Base-by-base conservation (phyloP, 2,113 vertebrate species). In the Sander lucioperca region DNA sequence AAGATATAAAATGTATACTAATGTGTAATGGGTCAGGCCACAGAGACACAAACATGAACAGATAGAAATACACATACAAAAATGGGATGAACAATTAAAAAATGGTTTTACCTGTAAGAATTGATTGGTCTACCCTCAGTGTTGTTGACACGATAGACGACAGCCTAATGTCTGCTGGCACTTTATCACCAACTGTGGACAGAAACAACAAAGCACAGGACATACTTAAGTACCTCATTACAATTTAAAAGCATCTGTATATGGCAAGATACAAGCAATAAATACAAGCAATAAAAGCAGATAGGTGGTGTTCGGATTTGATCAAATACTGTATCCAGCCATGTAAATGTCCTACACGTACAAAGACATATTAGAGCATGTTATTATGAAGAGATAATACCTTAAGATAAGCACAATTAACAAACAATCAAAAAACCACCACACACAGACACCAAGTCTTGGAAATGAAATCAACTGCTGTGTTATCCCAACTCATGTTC, bases 141-240 rank as follows among this genome's bases (percentile, higher is more conserved):
- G 98, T 99, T 67, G 98, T 99, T 47, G 98, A 99, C 84, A 98
- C 99, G 95, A 99, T 99, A 47, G 97, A 99, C 43, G 97, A 96
- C 87, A 99, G 94, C 84, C 98, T 96, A 93, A 99, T 99, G 90
- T 99, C 98, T 69, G 98, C 98, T 91, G 98, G 98, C 93, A 99
- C 98, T 95, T 99, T 99, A 94, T 99, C 98, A 80, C 98, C 98
- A 95, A 99, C 98, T 99, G 89, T 84, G 91, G 77, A 91, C 71
- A 78, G 63, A 89, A 83, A 82, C 16, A 71, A 66, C 13, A 61
- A 53, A 86, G 76, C 19, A 82, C 6, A 79, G 30, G 50, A 75
- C 6, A 86, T 12, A 74, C 14, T 48, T 21, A 16, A 75, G 36
- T 14, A 75, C 50, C 48, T 64, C 39, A 56, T 62, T 19, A 83